These are phyloP conservation scores for Ctena decussata DNA, from an alignment of 2,888 invertebrate species.

Conservation along the genomic window DNA sequence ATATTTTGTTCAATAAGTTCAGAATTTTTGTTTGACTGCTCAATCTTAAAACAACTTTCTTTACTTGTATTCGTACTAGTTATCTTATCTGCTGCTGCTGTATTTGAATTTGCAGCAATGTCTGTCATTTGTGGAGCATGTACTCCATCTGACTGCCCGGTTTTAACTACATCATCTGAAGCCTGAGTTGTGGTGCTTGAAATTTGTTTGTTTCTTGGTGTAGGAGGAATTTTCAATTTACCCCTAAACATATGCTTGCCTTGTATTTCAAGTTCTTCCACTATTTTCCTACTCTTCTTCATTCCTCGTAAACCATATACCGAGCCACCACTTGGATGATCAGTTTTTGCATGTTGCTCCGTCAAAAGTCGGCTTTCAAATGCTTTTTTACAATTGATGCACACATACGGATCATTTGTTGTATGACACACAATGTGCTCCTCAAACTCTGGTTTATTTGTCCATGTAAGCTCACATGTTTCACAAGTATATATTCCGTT, in stretches of 20 bases:
- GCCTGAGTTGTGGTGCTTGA: not conserved
- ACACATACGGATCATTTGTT: conserved; percentile 66
- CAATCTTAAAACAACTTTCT: not conserved
- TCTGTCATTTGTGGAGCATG: too few species aligned
- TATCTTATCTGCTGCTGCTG: not conserved
- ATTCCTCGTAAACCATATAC: conserved; percentile 69
- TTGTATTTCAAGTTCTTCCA: conserved; percentile 48
- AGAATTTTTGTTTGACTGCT: not conserved
- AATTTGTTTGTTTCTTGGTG: not conserved
- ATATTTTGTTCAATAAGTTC: not conserved
- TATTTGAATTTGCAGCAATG: too few species aligned
- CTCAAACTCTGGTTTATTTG: conserved; percentile 62
- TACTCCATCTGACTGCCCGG: too few species aligned
- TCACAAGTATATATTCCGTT: conserved; percentile 37
- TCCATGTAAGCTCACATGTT: conserved; percentile 44
- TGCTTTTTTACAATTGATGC: conserved; percentile 64
- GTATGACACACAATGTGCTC: conserved; percentile 72
- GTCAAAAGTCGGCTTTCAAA: conserved; percentile 60
- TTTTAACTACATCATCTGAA: not conserved
- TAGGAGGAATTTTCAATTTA: conserved; percentile 38
- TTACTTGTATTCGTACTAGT: not conserved
- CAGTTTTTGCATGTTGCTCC: conserved; percentile 66
- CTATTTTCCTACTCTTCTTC: conserved; percentile 62
- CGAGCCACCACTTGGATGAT: conserved; percentile 61
- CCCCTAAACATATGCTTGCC: conserved; percentile 49